phyloP scores from a whole-genome alignment of 2,888 invertebrate genomes.

The Syrphus vitripennis region DNA sequence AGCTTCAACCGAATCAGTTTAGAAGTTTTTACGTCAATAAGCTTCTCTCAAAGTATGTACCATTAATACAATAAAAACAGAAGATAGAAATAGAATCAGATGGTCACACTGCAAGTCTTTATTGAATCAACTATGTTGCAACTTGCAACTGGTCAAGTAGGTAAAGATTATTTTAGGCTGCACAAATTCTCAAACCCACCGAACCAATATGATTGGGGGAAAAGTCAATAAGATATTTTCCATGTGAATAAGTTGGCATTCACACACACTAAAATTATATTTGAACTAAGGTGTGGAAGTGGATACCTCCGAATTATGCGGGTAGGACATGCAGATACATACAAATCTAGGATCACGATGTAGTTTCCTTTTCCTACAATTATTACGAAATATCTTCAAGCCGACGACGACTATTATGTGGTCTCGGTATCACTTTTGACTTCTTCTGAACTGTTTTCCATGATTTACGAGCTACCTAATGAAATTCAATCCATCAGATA shows the following conservation, averaged over 20 bases:
- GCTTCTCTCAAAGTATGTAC: too few species aligned
- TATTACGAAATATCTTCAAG: constrained; percentile 26
- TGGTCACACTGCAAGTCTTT: not conserved
- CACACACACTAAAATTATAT: not conserved
- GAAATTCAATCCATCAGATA: constrained; percentile 50
- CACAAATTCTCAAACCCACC: not conserved
- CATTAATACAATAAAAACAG: too few species aligned
- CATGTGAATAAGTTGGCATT: constrained; percentile 31
- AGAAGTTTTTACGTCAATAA: too few species aligned
- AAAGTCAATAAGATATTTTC: constrained; percentile 55
- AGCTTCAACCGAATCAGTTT: too few species aligned
- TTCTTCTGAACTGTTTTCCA: constrained; percentile 38
- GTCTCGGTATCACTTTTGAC: constrained; percentile 39
- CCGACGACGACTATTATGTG: constrained; percentile 8
- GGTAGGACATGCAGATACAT: not conserved
- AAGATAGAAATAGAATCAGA: not conserved
- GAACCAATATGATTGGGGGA: not conserved
- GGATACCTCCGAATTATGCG: constrained; percentile 25
- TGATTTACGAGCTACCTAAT: constrained; percentile 53
- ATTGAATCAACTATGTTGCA: constrained; percentile 23
- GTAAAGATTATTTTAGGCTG: not conserved
- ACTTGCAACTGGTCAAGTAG: constrained; percentile 60
- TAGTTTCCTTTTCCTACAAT: not conserved
- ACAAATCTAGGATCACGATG: constrained; percentile 6
- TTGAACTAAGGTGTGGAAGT: constrained; percentile 45